Conservation (phyloP, 2,888 invertebrate genomes). For the Acanthococcus lagerstroemiae region DNA sequence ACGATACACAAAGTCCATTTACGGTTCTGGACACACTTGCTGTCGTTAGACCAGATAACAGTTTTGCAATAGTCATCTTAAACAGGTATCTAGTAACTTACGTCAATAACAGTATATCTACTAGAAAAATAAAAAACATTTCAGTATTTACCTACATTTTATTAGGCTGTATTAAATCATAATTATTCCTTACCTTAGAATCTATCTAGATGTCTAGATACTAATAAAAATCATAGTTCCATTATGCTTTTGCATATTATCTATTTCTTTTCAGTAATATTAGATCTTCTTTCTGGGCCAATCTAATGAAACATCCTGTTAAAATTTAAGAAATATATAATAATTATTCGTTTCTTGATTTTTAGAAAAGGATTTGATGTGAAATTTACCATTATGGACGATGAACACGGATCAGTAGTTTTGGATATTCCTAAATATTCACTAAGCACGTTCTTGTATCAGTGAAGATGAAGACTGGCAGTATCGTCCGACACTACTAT, state of each 20-base stretch:
- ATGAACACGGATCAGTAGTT: conserved; percentile 24
- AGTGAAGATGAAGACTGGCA: neutral
- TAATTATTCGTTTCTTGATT: no score
- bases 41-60: conserved; percentile 47
- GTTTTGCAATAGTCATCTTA: conserved; percentile 46
- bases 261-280: neutral
- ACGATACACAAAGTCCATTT: conserved; percentile 35
- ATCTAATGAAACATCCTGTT: no score
- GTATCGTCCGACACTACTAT: neutral
- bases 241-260: no score
- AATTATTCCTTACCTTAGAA: no score
- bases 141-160: no score
- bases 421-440: conserved; percentile 31
- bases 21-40: conserved; percentile 44
- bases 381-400: conserved; percentile 25
- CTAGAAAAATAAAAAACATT: neutral
- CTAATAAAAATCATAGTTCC: no score
- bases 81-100: conserved; percentile 50
- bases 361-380: conserved; percentile 22
- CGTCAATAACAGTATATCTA: neutral
- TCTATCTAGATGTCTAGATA: no score
- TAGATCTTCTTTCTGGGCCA: neutral
- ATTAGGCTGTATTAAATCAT: no score
- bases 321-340: no score
- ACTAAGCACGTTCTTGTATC: conserved; percentile 30